Evolutionary conservation across 2,888 invertebrate species (phyloP).

Genomic region (Ellobium chinense): DNA sequence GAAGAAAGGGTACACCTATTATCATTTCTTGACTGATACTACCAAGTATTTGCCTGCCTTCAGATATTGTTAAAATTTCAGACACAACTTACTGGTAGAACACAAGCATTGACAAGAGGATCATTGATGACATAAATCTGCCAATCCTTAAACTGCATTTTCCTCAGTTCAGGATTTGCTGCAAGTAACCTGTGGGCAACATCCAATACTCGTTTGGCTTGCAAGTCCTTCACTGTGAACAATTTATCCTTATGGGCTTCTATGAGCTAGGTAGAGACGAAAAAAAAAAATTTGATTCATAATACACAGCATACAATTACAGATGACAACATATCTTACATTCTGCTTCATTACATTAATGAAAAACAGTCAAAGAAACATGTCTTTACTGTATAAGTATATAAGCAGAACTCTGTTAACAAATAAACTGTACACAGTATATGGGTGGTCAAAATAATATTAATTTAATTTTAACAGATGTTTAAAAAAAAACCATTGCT

Average conservation of each 20-base stretch:
- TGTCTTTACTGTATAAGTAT: no score
- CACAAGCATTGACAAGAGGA: constrained; percentile 81
- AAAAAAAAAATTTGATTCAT: background rate
- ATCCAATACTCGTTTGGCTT: constrained; percentile 76
- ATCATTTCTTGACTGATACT: no score
- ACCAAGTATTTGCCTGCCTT: no score
- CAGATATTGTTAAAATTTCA: background rate
- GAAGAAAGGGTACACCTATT: no score
- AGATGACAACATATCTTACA: background rate
- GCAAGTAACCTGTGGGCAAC: constrained; percentile 79
- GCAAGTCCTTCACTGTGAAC: constrained; percentile 76
- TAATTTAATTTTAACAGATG: no score
- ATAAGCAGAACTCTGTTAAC: no score
- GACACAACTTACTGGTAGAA: constrained; percentile 80
- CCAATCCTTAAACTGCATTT: constrained; percentile 80
- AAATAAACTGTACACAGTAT: no score
- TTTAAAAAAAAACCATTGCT: no score
- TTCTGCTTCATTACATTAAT: background rate
- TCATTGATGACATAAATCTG: constrained; percentile 80
- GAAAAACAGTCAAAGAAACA: background rate
- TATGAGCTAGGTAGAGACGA: constrained; percentile 68
- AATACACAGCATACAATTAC: no score
- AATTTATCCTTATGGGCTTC: constrained; percentile 73
- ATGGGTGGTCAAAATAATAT: no score
- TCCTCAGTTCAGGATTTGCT: constrained; percentile 80